Evolutionary conservation across 2,113 vertebrate genomes (phyloP).

Genomic region (Catagonus wagneri): DNA sequence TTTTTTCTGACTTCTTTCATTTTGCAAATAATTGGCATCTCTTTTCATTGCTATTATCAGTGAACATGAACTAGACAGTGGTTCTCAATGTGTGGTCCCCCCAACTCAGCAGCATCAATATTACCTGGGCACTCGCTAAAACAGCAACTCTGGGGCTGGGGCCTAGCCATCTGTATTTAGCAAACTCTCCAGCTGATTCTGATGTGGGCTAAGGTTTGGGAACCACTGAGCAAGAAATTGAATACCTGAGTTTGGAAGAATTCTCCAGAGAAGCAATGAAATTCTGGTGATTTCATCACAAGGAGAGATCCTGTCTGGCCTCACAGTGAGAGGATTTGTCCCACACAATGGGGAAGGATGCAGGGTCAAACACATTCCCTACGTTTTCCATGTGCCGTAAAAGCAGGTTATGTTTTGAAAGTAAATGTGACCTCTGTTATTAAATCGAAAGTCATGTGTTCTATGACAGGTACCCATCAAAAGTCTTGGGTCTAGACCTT

Average conservation of each 20-base stretch:
- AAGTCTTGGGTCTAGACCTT: neutral
- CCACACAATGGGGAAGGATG: neutral
- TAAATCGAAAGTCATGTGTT: neutral
- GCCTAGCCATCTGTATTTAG: neutral
- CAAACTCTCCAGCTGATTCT: neutral
- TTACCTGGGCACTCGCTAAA: neutral
- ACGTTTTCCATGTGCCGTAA: neutral
- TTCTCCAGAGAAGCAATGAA: neutral
- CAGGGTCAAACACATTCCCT: neutral
- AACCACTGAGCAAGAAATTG: neutral
- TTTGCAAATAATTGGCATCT: neutral
- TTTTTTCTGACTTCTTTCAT: neutral
- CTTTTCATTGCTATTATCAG: neutral
- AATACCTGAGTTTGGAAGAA: neutral
- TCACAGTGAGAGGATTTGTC: neutral
- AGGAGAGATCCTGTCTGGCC: neutral
- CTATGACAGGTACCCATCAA: neutral
- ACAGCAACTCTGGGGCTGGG: too few relatives aligned
- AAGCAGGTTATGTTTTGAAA: neutral
- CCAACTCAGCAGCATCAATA: rapidly evolving
- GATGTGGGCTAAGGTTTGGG: neutral
- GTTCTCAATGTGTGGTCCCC: neutral
- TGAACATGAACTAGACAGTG: neutral
- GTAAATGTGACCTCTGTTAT: neutral
- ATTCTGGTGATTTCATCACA: neutral